Base-by-base conservation (phyloP, 2,888 invertebrate species). In the Mesodorylaimus sp. region DNA sequence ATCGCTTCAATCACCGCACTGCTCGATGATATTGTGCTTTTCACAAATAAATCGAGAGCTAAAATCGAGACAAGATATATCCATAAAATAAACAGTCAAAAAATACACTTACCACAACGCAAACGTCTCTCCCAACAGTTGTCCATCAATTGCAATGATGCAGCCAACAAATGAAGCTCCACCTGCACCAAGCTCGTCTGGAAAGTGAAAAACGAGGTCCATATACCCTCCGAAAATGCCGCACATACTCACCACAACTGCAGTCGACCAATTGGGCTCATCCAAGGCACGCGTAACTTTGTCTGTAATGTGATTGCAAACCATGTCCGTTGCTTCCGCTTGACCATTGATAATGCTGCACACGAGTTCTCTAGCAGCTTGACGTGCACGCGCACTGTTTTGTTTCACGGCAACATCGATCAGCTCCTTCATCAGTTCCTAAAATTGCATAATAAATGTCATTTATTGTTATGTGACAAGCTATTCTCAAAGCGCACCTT, bases 1-100 rank as follows among this genome's bases (percentile, higher is more conserved):
- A 93, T 81, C 53, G 84, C 82, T 63, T 87, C 86, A 74, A 86
- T 78, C 1, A 91, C 84, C 21, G 19, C 47, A 29, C n/a, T n/a
- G n/a, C n/a, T n/a, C n/a, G n/a, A n/a, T n/a, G n/a, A n/a, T n/a
- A n/a, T n/a, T 13, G 41, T 39, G 21, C n/a, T 23, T 39, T 39
- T 39, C 5, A n/a, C 5, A 39, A 39, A 7, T n/a, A 23, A 25
- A 41, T 5, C 25, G 5, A 10, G 5, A 10, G 42, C 25, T 24
- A 10, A 41, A n/a, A 41, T 41, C 42, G 10, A 41, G 5, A 41
- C 21, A 41, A 21, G 42, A 25, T 10, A 25, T 24, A 10, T 36
- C 36, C n/a, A 36, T n/a, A 36, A 36, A 36, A 36, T n/a, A 36
- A 36, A 13, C 13, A 13, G 36, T 36, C 13, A 36, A 13, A 16